Evolutionary conservation across 2,888 invertebrate species (phyloP), one percentile per base, ranked within the genome.

Genomic region (Dicyrtoma fusca): DNA sequence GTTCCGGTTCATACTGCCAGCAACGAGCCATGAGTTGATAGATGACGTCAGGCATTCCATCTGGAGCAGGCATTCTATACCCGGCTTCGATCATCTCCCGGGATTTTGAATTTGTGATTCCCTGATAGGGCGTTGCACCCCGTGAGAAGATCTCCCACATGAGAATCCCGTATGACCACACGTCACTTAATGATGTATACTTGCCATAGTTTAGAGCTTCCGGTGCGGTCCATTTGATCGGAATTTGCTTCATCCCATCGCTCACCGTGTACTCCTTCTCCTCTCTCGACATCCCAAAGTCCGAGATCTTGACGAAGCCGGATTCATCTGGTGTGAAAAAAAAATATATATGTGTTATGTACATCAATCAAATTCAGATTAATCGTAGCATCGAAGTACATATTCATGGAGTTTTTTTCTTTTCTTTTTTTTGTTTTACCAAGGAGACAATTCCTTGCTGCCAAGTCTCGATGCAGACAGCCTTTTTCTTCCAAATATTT

Each of bases 221-320:
- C 0, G 97, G 97, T 1, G 97, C 96, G 0, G 97, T 97, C 97
- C 97, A 97, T 84, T 97, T 97, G 75, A 97, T 96, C 0, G 97
- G 97, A 81, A 97, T 97, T 86, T 97, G 96, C 85, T 97, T 97
- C 93, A 97, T 94, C 45, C 97, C 97, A 81, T 96, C 96, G 2
- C 96, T 95, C 53, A 97, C 97, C 75, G 94, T 95, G 82, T 97
- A 97, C 83, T 96, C 96, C 83, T 96, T 94, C 83, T 97, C 97
- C 84, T 97, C 96, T 34, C 97, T 86, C 0, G 96, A 97, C 97
- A 97, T 97, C 77, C 97, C 97, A 86, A 97, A 97, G 85, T 97
- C 97, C 0, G 97, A 96, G 82, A 97, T 97, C 86, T 97, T 97
- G 4, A 97, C 95, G n/a, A 25, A 62, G 49, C 19, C 59, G n/a